Percentiles rank a stretch among this genome's conserved stretches.
Conservation (phyloP, 2,797 vertebrate genomes). For the Petrocephalus sullivani region DNA sequence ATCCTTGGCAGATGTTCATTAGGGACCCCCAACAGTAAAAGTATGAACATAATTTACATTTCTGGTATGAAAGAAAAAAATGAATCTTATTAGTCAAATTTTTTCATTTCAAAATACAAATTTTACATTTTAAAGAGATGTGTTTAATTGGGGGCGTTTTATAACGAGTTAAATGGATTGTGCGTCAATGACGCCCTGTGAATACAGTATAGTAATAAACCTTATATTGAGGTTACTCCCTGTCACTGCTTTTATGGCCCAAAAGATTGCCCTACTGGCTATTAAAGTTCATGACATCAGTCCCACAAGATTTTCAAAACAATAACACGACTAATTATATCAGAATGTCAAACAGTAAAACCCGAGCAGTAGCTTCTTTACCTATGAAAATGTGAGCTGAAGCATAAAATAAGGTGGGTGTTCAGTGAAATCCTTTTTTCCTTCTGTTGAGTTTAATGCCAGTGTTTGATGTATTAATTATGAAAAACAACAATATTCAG, state of each 20-base stretch:
- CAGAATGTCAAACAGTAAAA: background rate
- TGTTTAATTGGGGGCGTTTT: background rate
- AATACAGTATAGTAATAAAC: background rate
- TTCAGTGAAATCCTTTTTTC: background rate
- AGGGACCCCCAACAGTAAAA: background rate
- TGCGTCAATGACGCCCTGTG: background rate
- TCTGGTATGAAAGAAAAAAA: background rate
- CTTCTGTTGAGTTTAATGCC: background rate
- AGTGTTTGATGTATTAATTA: background rate
- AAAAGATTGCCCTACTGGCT: background rate
- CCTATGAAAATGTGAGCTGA: background rate
- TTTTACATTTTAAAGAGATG: background rate
- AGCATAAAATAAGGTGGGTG: background rate
- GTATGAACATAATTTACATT: background rate
- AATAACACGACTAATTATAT: background rate
- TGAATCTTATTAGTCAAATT: background rate
- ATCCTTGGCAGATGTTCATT: background rate
- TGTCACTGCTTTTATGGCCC: background rate
- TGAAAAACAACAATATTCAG: background rate
- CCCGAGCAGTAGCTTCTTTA: background rate
- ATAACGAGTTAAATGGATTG: background rate
- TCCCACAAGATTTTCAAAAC: slow-evolving; percentile 1
- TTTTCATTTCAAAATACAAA: background rate
- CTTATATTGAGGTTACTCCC: background rate
- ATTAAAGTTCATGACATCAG: background rate